These are phyloP conservation scores for Penaeus monodon DNA, from an alignment of 2,888 invertebrate genomes.

Conservation along the genomic window DNA sequence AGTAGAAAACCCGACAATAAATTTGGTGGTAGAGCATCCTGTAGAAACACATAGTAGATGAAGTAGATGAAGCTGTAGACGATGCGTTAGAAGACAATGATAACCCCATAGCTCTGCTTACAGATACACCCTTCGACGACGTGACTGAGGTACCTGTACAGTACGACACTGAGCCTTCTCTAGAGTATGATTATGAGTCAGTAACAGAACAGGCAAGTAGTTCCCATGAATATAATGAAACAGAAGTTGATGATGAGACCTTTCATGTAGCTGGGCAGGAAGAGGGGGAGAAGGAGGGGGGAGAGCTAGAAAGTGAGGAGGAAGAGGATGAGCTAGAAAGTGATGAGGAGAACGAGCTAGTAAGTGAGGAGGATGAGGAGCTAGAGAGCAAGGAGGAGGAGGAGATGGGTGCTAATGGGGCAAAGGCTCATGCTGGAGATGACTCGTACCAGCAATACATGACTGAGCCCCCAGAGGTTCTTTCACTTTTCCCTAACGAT, in stretches of 20 bases:
- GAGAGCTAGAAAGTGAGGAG: no score
- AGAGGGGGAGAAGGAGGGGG: slow-evolving; percentile 16
- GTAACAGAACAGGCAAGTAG: slow-evolving; percentile 12
- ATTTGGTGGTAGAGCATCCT: slow-evolving; percentile 1
- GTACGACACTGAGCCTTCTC: neutral
- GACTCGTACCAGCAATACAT: slow-evolving; percentile 18
- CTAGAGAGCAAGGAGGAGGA: neutral
- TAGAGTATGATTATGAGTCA: slow-evolving; percentile 7
- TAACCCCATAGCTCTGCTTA: no score
- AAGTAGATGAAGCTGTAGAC: slow-evolving; percentile 6
- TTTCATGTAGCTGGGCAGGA: slow-evolving; percentile 10
- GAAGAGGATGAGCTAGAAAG: no score
- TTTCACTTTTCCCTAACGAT: slow-evolving; percentile 40
- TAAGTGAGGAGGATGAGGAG: no score
- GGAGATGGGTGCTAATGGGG: slow-evolving; percentile 21
- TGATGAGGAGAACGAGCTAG: no score
- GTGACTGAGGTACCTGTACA: slow-evolving; percentile 8
- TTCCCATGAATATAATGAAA: slow-evolving; percentile 4
- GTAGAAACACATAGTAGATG: slow-evolving; percentile 24
- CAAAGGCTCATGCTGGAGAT: slow-evolving; percentile 5
- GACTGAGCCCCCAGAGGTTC: slow-evolving; percentile 31
- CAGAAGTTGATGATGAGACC: slow-evolving; percentile 8
- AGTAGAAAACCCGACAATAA: slow-evolving; percentile 14
- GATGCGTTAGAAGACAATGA: no score
- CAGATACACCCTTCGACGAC: slow-evolving; percentile 3